These are phyloP conservation scores for Julus scanicus DNA, from an alignment of 2,888 invertebrate genomes.

Conservation along the genomic window DNA sequence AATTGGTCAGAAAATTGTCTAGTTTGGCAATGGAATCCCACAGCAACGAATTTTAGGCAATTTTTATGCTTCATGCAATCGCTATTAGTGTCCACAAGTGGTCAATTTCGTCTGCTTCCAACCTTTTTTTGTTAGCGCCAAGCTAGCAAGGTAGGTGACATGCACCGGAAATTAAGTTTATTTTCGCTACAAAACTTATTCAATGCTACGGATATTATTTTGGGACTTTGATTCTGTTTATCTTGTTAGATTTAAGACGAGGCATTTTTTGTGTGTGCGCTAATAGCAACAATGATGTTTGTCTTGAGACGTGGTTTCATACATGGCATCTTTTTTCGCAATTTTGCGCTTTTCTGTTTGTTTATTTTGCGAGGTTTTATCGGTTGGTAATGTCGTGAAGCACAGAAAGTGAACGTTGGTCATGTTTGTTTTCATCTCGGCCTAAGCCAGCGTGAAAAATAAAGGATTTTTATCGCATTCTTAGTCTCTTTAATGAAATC, in stretches of 20 bases:
- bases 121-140: not conserved
- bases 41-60: not conserved
- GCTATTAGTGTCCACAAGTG: not conserved
- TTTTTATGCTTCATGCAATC: not conserved
- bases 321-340: not conserved
- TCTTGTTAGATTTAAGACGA: slow-evolving; percentile 14
- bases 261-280: not conserved
- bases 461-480: slow-evolving; percentile 38
- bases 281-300: slow-evolving; percentile 36
- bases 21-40: no score
- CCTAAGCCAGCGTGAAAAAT: slow-evolving; percentile 27
- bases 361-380: not conserved
- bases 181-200: not conserved
- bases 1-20: no score
- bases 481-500: slow-evolving; percentile 15
- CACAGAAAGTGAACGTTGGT: not conserved
- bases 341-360: not conserved
- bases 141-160: not conserved
- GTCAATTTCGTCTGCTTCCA: not conserved
- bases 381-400: not conserved
- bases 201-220: not conserved
- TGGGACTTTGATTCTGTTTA: slow-evolving; percentile 36
- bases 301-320: not conserved
- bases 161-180: slow-evolving; percentile 41
- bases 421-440: slow-evolving; percentile 40